Conservation (phyloP, 2,797 vertebrate species). For the Potorous gilbertii region DNA sequence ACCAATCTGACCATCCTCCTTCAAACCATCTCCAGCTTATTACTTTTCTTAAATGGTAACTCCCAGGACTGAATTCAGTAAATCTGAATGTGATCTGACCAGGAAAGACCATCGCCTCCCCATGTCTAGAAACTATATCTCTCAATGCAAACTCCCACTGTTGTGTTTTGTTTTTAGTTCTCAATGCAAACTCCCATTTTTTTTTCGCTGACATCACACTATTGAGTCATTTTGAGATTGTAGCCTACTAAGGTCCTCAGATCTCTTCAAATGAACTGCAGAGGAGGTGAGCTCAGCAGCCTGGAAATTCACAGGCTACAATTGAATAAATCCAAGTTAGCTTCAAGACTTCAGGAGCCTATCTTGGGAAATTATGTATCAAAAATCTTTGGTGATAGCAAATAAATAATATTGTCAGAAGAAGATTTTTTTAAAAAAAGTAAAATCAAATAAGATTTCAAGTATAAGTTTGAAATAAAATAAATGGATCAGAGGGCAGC, state of each 20-base stretch:
- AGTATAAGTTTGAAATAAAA: conserved; percentile 21
- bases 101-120: background rate
- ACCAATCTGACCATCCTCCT: background rate
- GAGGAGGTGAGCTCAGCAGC: background rate
- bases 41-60: background rate
- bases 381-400: background rate
- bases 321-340: conserved; percentile 15
- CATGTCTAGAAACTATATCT: background rate
- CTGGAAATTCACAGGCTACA: background rate
- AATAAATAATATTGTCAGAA: conserved; percentile 7
- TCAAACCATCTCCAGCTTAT: background rate
- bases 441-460: conserved; percentile 39
- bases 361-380: conserved; percentile 2
- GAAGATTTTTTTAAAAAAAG: conserved; percentile 21
- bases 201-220: background rate
- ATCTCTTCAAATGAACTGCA: background rate
- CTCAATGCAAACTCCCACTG: background rate
- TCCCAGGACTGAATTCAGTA: background rate
- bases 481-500: background rate
- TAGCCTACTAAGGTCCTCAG: background rate
- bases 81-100: background rate
- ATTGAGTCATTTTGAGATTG: background rate
- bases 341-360: background rate
- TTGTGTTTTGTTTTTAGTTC: background rate
- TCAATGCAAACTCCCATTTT: background rate